Conservation (phyloP, 2,797 vertebrate genomes). For the Trematomus bernacchii region DNA sequence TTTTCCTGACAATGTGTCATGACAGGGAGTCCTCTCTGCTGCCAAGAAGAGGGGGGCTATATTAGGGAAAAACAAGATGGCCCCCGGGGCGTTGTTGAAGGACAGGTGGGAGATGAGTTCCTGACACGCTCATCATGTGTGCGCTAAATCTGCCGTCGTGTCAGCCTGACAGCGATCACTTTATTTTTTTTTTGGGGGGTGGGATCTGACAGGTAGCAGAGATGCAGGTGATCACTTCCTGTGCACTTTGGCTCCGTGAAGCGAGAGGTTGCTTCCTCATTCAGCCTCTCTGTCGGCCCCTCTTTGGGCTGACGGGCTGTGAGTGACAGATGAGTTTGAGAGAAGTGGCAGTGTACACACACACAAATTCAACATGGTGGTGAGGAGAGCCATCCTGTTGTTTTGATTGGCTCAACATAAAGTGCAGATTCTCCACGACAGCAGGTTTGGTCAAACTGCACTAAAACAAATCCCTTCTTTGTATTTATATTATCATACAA, state of each 20-base stretch:
- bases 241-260: constrained; percentile 73
- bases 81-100: constrained; percentile 72
- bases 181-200: constrained; percentile 80
- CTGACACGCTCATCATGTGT: constrained; percentile 77
- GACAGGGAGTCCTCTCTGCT: constrained; percentile 80
- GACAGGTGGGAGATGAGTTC: constrained; percentile 81
- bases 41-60: constrained; percentile 79
- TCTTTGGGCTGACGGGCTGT: constrained; percentile 37
- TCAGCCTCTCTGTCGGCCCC: constrained; percentile 21
- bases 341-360: constrained; percentile 49
- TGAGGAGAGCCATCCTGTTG: constrained; percentile 32
- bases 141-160: constrained; percentile 65
- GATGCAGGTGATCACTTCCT: constrained; percentile 87
- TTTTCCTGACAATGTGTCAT: constrained; percentile 82
- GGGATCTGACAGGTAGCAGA: constrained; percentile 82
- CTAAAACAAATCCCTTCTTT: too few relatives aligned
- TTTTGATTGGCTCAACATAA: constrained; percentile 39
- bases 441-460: not conserved
- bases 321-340: constrained; percentile 56
- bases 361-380: constrained; percentile 55
- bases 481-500: too few relatives aligned
- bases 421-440: constrained; percentile 1
- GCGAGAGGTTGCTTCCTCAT: constrained; percentile 71
- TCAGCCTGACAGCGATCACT: constrained; percentile 73
- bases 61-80: constrained; percentile 79